Evolutionary conservation across 2,797 vertebrate species (phyloP), one percentile per base, ranked within the genome.

Genomic region (Cichlasoma orientale): DNA sequence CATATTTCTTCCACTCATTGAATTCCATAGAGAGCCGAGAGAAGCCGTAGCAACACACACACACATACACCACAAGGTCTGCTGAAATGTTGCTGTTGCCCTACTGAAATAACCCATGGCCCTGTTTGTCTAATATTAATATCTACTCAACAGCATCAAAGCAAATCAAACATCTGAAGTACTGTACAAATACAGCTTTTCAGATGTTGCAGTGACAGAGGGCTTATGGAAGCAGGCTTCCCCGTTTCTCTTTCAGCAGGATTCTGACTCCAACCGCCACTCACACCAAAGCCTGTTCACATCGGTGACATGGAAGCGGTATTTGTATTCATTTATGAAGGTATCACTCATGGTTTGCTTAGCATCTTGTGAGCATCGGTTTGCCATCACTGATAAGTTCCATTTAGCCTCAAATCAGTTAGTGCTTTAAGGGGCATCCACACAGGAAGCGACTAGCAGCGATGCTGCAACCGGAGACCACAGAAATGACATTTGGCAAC

Each of bases 201-300:
- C 10, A 47, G 47, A 27, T 27, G 38, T 66, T 47, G 59, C 14
- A 3, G 27, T 29, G 16, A 29, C 16, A 0, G 57, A 41, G 18
- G 56, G 4, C 41, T 84, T 5, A 36, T 14, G 14, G 75, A 82
- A 82, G 80, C 86, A 69, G 75, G 83, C 76, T 11, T 36, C 47
- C 61, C 27, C 10, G 52, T n/a, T 82, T 81, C 79, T 52, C 66
- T 84, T 79, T 79, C 73, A 75, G 41, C 61, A 78, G 70, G 83
- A 86, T 79, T 87, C 82, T 84, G 70, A 85, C 82, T 82, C 55
- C 63, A 66, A 57, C 78, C 79, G 70, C 59, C 10, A 72, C 57
- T 79, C 16, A 0, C 63, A 68, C 82, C 82, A 82, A 79, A 57
- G 66, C 77, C 66, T 33, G 11, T 16, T 74, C 29, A 63, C 4